phyloP scores from a whole-genome alignment of 2,888 invertebrate species.

The Meliscaeva auricollis region DNA sequence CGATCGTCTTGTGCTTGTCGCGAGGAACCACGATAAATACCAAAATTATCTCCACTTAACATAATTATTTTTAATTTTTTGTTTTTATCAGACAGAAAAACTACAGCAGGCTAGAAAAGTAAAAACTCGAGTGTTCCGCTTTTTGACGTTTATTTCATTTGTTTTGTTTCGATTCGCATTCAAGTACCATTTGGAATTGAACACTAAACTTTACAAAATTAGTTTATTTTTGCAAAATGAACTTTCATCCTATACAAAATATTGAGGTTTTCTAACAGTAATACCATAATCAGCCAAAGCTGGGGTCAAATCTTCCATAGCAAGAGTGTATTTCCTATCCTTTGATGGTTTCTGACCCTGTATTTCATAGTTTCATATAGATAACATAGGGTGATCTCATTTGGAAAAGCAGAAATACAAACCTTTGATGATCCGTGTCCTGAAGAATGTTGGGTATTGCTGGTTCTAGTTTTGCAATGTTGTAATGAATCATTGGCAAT shows the following conservation, averaged over 20 bases:
- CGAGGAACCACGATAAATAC: conserved; percentile 77
- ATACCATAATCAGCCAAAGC: conserved; percentile 98
- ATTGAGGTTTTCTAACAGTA: conserved; percentile 96
- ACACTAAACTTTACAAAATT: conserved; percentile 9
- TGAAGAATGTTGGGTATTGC: conserved; percentile 87
- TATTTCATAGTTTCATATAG: not conserved
- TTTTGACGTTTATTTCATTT: conserved; percentile 39
- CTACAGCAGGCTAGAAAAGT: not conserved
- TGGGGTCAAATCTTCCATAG: conserved; percentile 97
- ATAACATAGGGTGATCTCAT: conserved; percentile 59
- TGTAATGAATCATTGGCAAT: conserved; percentile 98
- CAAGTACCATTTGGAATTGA: conserved; percentile 32
- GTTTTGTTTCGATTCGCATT: conserved; percentile 49
- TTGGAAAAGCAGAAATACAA: not conserved
- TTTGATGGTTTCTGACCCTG: conserved; percentile 87
- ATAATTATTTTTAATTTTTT: conserved; percentile 22
- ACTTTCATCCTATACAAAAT: conserved; percentile 88
- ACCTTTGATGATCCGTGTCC: conserved; percentile 86
- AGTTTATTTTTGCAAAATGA: not conserved
- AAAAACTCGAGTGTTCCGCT: conserved; percentile 8
- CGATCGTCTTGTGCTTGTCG: conserved; percentile 69
- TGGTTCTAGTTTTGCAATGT: conserved; percentile 96
- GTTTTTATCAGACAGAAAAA: not conserved
- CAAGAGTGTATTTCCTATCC: conserved; percentile 93
- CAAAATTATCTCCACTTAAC: conserved; percentile 78